A percentile compares a stretch with the other conserved stretches of the same genome.
These are phyloP conservation scores for Garrulus glandarius DNA, from an alignment of 2,797 vertebrate species.

Conservation along the genomic window DNA sequence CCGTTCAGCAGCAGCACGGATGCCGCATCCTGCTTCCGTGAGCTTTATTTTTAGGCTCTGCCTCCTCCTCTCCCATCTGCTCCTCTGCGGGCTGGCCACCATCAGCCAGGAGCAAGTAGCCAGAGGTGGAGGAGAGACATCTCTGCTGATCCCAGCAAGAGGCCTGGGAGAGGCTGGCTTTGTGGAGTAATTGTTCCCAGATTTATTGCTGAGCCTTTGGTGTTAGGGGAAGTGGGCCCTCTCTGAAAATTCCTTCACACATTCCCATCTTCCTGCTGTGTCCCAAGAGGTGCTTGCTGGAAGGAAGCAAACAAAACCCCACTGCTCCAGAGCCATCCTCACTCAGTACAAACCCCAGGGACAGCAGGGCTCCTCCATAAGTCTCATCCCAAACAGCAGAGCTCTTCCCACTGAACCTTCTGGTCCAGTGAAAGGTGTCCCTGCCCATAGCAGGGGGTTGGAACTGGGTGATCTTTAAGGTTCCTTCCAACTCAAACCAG, in stretches of 20 bases:
- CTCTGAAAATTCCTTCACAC: background rate
- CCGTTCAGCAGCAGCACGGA: background rate
- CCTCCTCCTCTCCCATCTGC: slow-evolving; percentile 24
- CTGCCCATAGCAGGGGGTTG: background rate
- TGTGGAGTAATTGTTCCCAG: background rate
- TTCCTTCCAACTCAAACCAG: background rate
- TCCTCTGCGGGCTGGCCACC: background rate
- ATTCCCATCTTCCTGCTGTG: background rate
- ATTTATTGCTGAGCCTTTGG: background rate
- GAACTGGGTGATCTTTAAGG: background rate
- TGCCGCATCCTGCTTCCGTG: background rate
- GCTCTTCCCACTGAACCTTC: background rate
- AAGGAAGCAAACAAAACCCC: background rate
- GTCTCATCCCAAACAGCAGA: background rate
- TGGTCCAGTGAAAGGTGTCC: background rate
- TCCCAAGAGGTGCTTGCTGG: background rate
- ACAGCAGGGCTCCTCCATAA: no score
- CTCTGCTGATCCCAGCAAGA: background rate
- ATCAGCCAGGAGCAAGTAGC: background rate
- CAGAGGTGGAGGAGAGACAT: background rate
- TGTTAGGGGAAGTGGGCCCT: background rate
- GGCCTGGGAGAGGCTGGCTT: background rate
- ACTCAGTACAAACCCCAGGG: background rate
- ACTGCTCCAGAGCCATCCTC: background rate
- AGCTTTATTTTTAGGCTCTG: slow-evolving; percentile 23